Base-by-base conservation (phyloP, 2,888 invertebrate species). In the Alloplasta piceator region DNA sequence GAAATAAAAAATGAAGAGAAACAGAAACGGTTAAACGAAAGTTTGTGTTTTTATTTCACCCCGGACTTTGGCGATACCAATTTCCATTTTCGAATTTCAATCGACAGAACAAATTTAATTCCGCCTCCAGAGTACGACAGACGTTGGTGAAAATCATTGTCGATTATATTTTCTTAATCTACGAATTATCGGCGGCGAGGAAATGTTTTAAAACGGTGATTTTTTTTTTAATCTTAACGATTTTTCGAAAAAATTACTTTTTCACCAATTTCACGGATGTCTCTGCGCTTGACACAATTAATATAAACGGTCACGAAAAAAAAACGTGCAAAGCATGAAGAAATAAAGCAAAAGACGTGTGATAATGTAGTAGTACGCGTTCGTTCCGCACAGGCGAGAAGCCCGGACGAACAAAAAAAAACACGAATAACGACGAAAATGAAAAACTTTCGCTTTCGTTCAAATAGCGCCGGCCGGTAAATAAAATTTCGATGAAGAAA, bases 331-430 rank as follows among this genome's bases (percentile, higher is more conserved):
- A 84, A 82, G 83, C 84, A 83, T 82, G 85, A 84, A 80, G 83
- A 83, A 85, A 78, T 83, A 83, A 83, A 86, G 83, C 83, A 84
- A 85, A 85, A 84, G 84, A 85, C 86, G 82, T 86, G 84, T 86
- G 86, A 85, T 86, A 86, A 83, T 82, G 79, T 81, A 86, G 85
- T 85, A 85, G 85, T 81, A 84, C 83, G 83, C 70, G 84, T 85
- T 82, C 83, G 84, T 85, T 85, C 81, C 81, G 82, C 79, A 81
- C 3, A n/a, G 84, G 84, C 84, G 82, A 74, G 78, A 48, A 84
- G 82, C 78, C 84, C 81, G 81, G 80, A 82, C 82, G 82, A 81
- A 81, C 83, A 74, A 77, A 70, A 70, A 70, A 70, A 70, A 60
- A 39, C 16, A 67, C 9, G 55, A 67, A 14, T 55, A 55, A 66